Evolutionary conservation across 2,888 invertebrate genomes (phyloP).

Genomic region (Pseudanteris insignis): DNA sequence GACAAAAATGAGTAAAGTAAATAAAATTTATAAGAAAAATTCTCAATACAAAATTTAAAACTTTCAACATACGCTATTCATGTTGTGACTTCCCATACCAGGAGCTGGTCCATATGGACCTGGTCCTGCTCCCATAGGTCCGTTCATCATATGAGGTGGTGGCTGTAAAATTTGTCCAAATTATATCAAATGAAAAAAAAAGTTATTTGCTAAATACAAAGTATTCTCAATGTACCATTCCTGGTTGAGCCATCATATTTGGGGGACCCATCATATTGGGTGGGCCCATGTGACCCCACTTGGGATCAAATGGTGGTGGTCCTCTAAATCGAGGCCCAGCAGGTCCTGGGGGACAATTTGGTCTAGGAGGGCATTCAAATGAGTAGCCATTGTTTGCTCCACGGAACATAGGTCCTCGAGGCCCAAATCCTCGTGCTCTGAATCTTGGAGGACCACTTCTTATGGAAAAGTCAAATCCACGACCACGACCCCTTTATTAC

Average conservation of each 20-base stretch:
- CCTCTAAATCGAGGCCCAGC: constrained; percentile 68
- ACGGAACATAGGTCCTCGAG: constrained; percentile 67
- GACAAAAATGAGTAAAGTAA: too few relatives aligned
- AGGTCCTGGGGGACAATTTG: constrained; percentile 59
- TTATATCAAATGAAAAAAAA: background rate
- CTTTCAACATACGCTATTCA: constrained; percentile 59
- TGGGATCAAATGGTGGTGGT: constrained; percentile 73
- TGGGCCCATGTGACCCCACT: constrained; percentile 76
- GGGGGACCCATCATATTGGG: constrained; percentile 63
- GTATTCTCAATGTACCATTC: constrained; percentile 65
- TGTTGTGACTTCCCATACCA: constrained; percentile 69
- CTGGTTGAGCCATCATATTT: constrained; percentile 65
- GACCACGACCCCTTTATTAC: constrained; percentile 63
- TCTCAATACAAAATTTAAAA: background rate
- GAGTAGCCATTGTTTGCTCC: constrained; percentile 67
- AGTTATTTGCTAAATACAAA: background rate
- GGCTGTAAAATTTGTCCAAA: constrained; percentile 50
- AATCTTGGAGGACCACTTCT: constrained; percentile 73
- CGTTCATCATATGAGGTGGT: constrained; percentile 66
- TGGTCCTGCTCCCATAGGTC: constrained; percentile 61
- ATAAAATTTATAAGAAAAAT: background rate
- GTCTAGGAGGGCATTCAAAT: constrained; percentile 68
- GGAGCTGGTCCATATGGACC: constrained; percentile 67
- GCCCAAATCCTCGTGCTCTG: constrained; percentile 73
- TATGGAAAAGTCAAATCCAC: constrained; percentile 65